A percentile compares a stretch with the other conserved stretches of the same genome.
Evolutionary conservation across 2,797 vertebrate genomes (phyloP).

Genomic region (Lacerta agilis): DNA sequence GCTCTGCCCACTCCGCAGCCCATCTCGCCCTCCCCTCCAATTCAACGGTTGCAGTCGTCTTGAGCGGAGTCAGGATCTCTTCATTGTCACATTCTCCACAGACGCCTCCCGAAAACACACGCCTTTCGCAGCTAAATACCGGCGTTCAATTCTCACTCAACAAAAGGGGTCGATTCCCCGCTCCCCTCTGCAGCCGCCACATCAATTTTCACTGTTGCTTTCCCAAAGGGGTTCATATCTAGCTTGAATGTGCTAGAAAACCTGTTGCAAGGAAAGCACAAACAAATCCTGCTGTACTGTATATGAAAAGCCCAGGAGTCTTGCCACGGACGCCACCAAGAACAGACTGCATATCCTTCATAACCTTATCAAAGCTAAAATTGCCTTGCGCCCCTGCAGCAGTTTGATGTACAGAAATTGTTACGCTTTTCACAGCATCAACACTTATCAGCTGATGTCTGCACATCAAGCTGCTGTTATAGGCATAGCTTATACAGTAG

Average conservation of each 20-base stretch:
- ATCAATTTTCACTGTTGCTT: not conserved
- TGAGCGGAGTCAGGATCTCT: constrained; percentile 35
- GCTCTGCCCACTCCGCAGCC: not conserved
- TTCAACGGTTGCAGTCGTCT: not conserved
- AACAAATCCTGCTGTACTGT: not conserved
- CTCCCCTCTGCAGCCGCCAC: not conserved
- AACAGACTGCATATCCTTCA: not conserved
- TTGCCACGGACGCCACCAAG: not conserved
- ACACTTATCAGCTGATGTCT: not conserved
- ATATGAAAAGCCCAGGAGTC: not conserved
- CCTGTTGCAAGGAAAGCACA: not conserved
- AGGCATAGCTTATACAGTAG: not conserved
- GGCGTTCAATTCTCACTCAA: not conserved
- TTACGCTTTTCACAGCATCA: not conserved
- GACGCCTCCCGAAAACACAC: not conserved
- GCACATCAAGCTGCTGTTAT: not conserved
- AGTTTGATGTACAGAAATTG: not conserved
- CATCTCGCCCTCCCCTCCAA: not conserved
- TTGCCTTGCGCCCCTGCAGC: not conserved
- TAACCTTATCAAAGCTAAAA: no score
- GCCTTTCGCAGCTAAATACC: not conserved
- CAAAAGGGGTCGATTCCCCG: no score
- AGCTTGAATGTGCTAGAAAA: not conserved
- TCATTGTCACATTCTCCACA: not conserved
- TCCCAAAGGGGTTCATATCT: no score